Evolutionary conservation across 1,140 invertebrate species (phyloP).

Genomic region (Temnothorax longispinosus): DNA sequence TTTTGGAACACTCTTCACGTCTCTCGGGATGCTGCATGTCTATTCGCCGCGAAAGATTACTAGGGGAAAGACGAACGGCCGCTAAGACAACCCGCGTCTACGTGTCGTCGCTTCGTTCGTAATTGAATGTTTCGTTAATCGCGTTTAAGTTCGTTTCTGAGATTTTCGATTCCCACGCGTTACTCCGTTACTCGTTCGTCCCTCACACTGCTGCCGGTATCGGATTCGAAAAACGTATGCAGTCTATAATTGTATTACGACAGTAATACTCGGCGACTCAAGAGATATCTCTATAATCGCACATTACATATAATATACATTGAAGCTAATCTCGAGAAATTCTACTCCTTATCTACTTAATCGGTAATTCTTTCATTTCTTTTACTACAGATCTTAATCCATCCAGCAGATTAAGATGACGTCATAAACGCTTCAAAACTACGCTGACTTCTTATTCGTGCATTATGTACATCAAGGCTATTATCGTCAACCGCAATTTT

Average conservation of each 20-base stretch:
- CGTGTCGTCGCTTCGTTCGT: conserved; percentile 40
- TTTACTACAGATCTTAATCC: conserved; percentile 21
- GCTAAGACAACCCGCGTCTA: background rate
- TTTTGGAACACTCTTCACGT: conserved; percentile 19
- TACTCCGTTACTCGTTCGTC: background rate
- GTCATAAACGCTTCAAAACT: background rate
- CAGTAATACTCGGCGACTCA: conserved; percentile 9
- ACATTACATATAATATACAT: background rate
- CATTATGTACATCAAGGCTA: background rate
- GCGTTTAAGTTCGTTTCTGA: conserved; percentile 28
- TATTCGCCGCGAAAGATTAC: background rate
- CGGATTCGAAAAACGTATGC: conserved; percentile 5
- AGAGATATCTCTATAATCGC: background rate
- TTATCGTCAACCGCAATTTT: background rate
- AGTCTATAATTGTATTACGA: conserved; percentile 9
- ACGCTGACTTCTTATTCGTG: background rate
- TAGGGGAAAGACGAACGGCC: conserved; percentile 6
- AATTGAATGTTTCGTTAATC: conserved; percentile 38
- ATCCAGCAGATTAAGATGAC: conserved; percentile 37
- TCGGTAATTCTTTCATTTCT: background rate
- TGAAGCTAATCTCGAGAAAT: conserved; percentile 21
- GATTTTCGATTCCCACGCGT: conserved; percentile 16
- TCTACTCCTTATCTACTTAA: background rate
- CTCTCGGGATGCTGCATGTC: conserved; percentile 1
- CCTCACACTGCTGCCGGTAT: conserved; percentile 8